Evolutionary conservation across 2,888 invertebrate species (phyloP).

Genomic region (Cryptocephalus primarius): DNA sequence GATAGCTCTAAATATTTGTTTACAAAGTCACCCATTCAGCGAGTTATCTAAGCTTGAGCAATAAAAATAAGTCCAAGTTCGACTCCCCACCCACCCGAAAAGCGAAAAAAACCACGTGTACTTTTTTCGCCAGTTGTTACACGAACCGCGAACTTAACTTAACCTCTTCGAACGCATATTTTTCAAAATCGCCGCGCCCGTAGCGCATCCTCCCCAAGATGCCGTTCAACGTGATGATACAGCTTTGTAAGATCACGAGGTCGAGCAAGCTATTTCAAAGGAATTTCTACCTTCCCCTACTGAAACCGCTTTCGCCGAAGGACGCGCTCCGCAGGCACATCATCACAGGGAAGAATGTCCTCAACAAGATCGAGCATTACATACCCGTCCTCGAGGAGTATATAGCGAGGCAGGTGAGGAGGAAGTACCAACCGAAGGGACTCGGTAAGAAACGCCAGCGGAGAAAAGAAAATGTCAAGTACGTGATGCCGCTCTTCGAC

Average conservation of each 20-base stretch:
- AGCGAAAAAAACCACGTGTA: neutral
- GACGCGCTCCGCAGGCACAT: conserved; percentile 70
- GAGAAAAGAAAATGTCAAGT: conserved; percentile 27
- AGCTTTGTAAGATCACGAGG: conserved; percentile 73
- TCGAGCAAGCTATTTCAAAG: conserved; percentile 69
- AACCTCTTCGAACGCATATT: conserved; percentile 16
- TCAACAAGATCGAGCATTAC: conserved; percentile 65
- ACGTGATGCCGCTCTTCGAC: conserved; percentile 31
- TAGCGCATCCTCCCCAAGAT: conserved; percentile 19
- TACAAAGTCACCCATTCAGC: too few relatives aligned
- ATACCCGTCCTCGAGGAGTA: conserved; percentile 59
- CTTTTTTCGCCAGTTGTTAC: conserved; percentile 23
- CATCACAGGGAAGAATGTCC: conserved; percentile 67
- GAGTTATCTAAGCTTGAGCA: too few relatives aligned
- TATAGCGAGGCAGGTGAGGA: conserved; percentile 23
- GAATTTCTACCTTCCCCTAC: conserved; percentile 70
- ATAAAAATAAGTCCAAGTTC: too few relatives aligned
- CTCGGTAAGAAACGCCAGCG: conserved; percentile 30
- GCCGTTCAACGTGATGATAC: conserved; percentile 42
- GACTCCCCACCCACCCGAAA: too few relatives aligned
- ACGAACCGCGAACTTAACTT: conserved; percentile 18
- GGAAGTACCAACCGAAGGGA: conserved; percentile 30
- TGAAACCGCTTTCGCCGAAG: conserved; percentile 73
- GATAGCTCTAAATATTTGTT: too few relatives aligned
- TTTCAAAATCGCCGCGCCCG: conserved; percentile 7